A percentile compares a stretch with the other conserved stretches of the same genome.
Evolutionary conservation across 2,113 vertebrate genomes (phyloP).

Genomic region (Zosterops hypoxanthus): DNA sequence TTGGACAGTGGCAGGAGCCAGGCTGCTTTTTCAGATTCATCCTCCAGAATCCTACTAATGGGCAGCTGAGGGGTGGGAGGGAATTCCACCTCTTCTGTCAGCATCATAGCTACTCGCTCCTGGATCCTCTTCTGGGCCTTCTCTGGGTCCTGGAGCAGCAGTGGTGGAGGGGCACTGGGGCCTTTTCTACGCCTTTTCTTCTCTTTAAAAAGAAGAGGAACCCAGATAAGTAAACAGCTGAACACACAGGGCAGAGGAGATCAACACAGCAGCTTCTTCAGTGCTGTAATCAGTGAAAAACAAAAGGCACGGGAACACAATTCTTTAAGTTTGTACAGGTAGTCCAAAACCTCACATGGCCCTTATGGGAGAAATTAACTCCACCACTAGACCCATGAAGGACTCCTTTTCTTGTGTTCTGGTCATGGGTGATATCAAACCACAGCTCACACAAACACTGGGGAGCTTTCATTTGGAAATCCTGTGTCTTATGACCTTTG

Average conservation of each 20-base stretch:
- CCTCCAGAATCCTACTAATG: slow-evolving; percentile 74
- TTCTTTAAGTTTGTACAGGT: background rate
- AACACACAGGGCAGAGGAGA: background rate
- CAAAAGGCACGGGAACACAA: background rate
- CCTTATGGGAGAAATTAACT: background rate
- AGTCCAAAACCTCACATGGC: background rate
- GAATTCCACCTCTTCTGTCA: slow-evolving; percentile 68
- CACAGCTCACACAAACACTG: background rate
- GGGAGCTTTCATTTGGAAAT: background rate
- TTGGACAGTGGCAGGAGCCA: background rate
- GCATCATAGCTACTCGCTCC: slow-evolving; percentile 81
- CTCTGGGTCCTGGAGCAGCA: slow-evolving; percentile 83
- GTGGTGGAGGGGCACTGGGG: slow-evolving; percentile 67
- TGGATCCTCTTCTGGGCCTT: slow-evolving; percentile 74
- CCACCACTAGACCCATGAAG: background rate
- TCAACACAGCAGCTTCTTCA: background rate
- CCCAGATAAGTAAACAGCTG: background rate
- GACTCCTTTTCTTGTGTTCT: background rate
- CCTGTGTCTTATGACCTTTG: background rate
- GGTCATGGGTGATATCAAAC: background rate
- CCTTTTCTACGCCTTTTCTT: slow-evolving; percentile 75
- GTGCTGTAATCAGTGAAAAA: background rate
- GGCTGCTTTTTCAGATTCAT: background rate
- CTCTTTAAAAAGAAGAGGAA: slow-evolving; percentile 65
- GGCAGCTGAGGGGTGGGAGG: slow-evolving; percentile 79